These are phyloP conservation scores for Rallus crepitans DNA, from an alignment of 2,797 vertebrate genomes.

Conservation along the genomic window DNA sequence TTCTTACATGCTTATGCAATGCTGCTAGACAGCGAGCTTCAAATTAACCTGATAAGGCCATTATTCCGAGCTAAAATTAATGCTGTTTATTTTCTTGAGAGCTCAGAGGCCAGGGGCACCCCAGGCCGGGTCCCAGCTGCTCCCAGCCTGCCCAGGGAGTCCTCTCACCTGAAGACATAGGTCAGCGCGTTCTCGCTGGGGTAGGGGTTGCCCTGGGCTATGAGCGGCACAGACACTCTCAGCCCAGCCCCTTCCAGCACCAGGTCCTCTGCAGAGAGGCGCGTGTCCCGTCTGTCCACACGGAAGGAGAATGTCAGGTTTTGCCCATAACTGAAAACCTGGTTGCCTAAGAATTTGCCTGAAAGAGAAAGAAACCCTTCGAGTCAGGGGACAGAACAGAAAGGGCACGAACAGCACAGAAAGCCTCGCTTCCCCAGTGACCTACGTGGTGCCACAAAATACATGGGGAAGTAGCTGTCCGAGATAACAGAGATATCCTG, in stretches of 20 bases:
- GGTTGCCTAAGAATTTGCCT: conserved; percentile 94
- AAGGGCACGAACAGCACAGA: background rate
- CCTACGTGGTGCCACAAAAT: conserved; percentile 93
- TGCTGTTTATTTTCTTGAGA: background rate
- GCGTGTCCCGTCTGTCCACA: conserved; percentile 88
- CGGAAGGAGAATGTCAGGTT: conserved; percentile 93
- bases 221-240: conserved; percentile 91
- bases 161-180: conserved; percentile 90
- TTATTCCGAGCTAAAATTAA: background rate
- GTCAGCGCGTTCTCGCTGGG: conserved; percentile 87
- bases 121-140: background rate
- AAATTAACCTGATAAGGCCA: background rate
- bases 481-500: conserved; percentile 90
- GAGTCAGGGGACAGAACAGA: background rate
- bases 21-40: background rate
- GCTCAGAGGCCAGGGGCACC: background rate
- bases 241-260: conserved; percentile 90
- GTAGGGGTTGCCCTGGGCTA: conserved; percentile 95
- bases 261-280: conserved; percentile 94
- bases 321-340: conserved; percentile 93
- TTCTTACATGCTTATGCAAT: rapidly evolving
- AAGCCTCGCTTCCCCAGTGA: background rate
- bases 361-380: conserved; percentile 45
- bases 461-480: conserved; percentile 93
- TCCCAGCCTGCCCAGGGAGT: background rate